phyloP scores from a whole-genome alignment of 2,797 vertebrate genomes.

The Lindbergichthys nudifrons region DNA sequence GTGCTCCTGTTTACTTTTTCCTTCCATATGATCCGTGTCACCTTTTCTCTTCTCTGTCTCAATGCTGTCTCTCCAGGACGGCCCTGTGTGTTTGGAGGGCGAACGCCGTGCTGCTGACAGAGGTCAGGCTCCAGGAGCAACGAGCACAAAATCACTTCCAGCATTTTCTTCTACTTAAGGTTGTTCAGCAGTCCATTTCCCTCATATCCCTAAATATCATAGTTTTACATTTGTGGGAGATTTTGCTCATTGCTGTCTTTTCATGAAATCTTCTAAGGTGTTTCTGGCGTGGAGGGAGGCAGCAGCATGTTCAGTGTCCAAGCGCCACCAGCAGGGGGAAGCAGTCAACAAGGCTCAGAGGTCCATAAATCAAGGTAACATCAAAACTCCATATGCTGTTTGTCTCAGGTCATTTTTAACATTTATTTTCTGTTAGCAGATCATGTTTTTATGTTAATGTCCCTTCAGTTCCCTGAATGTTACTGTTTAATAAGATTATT shows the following conservation, averaged over 20 bases:
- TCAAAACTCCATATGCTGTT: background rate
- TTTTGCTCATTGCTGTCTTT: constrained; percentile 6
- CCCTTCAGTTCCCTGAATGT: background rate
- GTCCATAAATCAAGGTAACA: constrained; percentile 81
- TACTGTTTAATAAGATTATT: background rate
- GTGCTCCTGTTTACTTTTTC: background rate
- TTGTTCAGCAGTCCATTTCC: constrained; percentile 52
- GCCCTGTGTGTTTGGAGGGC: constrained; percentile 83
- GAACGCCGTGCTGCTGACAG: constrained; percentile 64
- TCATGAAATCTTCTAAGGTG: constrained; percentile 61
- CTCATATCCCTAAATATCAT: background rate
- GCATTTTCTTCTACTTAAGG: constrained; percentile 83
- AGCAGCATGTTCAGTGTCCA: constrained; percentile 53
- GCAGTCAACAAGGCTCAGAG: constrained; percentile 75
- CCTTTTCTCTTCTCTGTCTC: constrained; percentile 1
- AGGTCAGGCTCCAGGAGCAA: constrained; percentile 60
- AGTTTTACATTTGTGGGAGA: background rate
- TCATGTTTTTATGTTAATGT: background rate
- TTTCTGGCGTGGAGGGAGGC: constrained; percentile 84
- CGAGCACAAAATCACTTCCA: constrained; percentile 81
- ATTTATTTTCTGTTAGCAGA: background rate
- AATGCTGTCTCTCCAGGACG: constrained; percentile 69
- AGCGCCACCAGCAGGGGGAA: constrained; percentile 76
- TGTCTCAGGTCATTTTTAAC: background rate
- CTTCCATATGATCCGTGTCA: too few species aligned